Conservation (phyloP, 1,140 invertebrate genomes). For the Drosophila sechellia region DNA sequence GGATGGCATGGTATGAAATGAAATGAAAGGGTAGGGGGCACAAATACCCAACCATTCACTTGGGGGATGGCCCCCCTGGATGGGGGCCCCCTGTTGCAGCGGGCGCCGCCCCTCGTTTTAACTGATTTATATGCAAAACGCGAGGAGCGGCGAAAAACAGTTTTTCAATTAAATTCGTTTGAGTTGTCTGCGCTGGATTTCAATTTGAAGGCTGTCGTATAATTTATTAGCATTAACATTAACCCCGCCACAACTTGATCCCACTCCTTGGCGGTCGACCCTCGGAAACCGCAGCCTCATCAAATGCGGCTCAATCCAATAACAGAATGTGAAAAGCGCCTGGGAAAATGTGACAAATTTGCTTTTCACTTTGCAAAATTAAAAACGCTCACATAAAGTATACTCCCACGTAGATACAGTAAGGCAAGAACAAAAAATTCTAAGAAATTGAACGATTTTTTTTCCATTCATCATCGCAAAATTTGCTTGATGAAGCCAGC, state of each 20-base stretch:
- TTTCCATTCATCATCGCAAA: slow-evolving; percentile 77
- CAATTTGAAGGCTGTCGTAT: slow-evolving; percentile 79
- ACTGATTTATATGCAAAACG: slow-evolving; percentile 80
- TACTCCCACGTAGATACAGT: slow-evolving; percentile 27
- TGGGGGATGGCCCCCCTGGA: too few relatives aligned
- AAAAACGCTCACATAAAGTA: slow-evolving; percentile 74
- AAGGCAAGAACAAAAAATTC: slow-evolving; percentile 21
- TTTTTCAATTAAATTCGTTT: slow-evolving; percentile 82
- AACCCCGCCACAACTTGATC: slow-evolving; percentile 71
- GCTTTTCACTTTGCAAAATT: slow-evolving; percentile 81
- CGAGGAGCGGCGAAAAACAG: slow-evolving; percentile 64
- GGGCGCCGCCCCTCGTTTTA: slow-evolving; percentile 24
- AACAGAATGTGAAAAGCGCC: slow-evolving; percentile 50
- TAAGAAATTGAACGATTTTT: slow-evolving; percentile 34
- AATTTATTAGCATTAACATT: slow-evolving; percentile 82
- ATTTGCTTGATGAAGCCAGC: slow-evolving; percentile 51
- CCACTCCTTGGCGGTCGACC: slow-evolving; percentile 7
- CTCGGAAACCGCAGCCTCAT: slow-evolving; percentile 41
- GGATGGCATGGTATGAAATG: neutral
- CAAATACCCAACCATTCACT: neutral
- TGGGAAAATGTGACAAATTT: slow-evolving; percentile 75
- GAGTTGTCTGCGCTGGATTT: slow-evolving; percentile 76
- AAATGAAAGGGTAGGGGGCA: too few relatives aligned
- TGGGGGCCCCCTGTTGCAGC: neutral
- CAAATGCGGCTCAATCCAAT: slow-evolving; percentile 75